These are phyloP conservation scores for Intellagama lesueurii DNA, from an alignment of 2,797 vertebrate genomes.

Conservation along the genomic window DNA sequence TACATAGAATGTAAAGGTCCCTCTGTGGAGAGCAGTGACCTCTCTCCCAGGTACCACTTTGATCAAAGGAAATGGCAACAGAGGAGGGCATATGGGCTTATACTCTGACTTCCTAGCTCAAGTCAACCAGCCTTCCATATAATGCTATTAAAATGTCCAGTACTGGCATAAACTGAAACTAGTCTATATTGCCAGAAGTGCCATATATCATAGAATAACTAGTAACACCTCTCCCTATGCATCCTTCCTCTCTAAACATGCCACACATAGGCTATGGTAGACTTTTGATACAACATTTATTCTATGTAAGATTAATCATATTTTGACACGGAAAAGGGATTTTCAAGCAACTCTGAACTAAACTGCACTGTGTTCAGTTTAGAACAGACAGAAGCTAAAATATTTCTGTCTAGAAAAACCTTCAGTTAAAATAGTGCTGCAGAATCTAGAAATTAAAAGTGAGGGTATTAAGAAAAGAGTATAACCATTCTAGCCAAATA, in stretches of 20 bases:
- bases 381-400: no score
- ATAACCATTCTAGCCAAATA: no score
- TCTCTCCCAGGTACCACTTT: neutral
- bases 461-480: no score
- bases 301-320: no score
- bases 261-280: neutral
- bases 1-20: neutral
- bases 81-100: neutral
- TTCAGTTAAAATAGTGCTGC: no score
- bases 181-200: neutral
- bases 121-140: neutral
- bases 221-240: neutral
- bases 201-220: neutral
- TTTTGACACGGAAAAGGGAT: no score
- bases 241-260: neutral
- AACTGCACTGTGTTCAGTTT: no score
- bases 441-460: no score
- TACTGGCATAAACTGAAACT: neutral
- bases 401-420: no score
- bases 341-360: no score
- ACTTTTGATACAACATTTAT: no score
- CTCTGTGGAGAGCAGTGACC: neutral
- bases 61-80: neutral
- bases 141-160: neutral
- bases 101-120: neutral